phyloP scores from a whole-genome alignment of 2,113 vertebrate genomes.

The Grammomys dolichurus region DNA sequence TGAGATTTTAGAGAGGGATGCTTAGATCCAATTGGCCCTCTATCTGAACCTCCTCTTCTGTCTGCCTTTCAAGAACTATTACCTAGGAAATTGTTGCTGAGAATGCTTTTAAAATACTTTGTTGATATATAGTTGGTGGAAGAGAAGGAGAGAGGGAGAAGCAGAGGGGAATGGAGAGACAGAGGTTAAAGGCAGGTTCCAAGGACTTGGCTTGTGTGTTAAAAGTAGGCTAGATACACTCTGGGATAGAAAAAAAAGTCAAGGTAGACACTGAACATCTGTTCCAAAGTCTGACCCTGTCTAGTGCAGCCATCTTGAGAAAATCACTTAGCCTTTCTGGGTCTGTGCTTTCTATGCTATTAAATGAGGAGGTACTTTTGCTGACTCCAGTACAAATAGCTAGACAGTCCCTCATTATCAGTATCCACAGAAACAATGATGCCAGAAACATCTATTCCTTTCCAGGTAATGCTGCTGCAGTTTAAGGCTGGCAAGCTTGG shows the following conservation, averaged over 20 bases:
- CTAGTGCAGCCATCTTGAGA: constrained; percentile 31
- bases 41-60: background rate
- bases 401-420: background rate
- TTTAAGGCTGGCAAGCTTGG: constrained; percentile 34
- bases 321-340: constrained; percentile 26
- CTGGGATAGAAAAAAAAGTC: background rate
- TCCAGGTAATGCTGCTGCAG: constrained; percentile 50
- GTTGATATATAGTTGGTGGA: background rate
- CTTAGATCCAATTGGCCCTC: background rate
- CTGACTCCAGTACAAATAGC: constrained; percentile 57
- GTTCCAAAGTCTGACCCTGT: background rate
- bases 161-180: background rate
- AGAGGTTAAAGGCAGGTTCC: background rate
- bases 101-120: background rate
- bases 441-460: constrained; percentile 40
- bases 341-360: constrained; percentile 42
- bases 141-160: too few species aligned
- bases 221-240: background rate
- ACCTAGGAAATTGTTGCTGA: background rate
- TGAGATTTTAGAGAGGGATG: background rate
- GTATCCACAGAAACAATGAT: constrained; percentile 38
- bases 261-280: background rate
- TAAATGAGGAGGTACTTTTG: constrained; percentile 40
- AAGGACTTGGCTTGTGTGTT: background rate
- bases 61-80: constrained; percentile 3